Evolutionary conservation across 1,140 invertebrate species (phyloP), one percentile per base, ranked within the genome.

Genomic region (Doryteuthis pealeii): DNA sequence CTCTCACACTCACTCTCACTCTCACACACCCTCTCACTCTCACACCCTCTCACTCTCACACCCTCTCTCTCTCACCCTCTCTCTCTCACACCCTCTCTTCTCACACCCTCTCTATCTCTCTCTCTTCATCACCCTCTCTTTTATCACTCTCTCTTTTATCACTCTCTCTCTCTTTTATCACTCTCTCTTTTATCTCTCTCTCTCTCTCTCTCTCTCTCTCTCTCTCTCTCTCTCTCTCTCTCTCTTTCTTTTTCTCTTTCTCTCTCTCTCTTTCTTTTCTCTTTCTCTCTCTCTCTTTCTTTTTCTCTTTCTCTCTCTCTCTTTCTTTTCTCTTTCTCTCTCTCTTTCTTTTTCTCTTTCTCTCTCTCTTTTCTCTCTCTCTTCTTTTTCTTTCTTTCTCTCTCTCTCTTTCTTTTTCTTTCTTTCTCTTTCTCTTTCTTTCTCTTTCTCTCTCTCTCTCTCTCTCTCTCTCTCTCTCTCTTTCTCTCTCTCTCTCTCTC

Each of bases 161-260:
- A 71, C 66, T 72, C 69, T 68, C 45, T 54, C 28, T 49, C 35
- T 43, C 32, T 74, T 54, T n/a, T n/a, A n/a, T 58, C 31, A 30
- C 32, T 67, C n/a, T 66, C 69, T 69, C 33, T 72, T 45, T 74
- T 22, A 49, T 49, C 45, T 10, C 43, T 65, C 49, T 40, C 67
- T 45, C 43, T 62, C 72, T 70, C 66, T 74, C 69, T 49, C 22
- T 43, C 65, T 12, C 35, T 66, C 43, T 70, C 12, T 69, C 73
- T 67, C 69, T 75, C 76, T 67, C 74, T 28, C 49, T 72, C 26
- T 49, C 73, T 71, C 49, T 69, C 54, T 66, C 45, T 74, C 14
- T 28, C 31, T 54, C 62, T 66, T 40, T n/a, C n/a, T n/a, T n/a
- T n/a, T n/a, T n/a, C n/a, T n/a, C n/a, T n/a, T n/a, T n/a, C n/a